Evolutionary conservation across 2,888 invertebrate genomes (phyloP), one percentile per base, ranked within the genome.

Genomic region (Chrysina gloriosa): DNA sequence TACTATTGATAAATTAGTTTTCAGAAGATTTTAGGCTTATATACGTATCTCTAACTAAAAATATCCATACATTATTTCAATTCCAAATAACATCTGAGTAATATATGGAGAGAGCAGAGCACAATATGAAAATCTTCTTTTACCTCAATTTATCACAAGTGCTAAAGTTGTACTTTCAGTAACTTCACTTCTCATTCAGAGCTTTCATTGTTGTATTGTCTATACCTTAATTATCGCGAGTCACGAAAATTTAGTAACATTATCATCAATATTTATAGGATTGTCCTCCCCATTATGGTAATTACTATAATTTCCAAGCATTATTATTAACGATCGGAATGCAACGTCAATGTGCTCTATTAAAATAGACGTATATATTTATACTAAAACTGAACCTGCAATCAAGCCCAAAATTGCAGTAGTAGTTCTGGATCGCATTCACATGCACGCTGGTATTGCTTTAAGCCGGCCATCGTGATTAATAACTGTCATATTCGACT

Each of bases 331-430:
- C 16, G 19, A 45, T 45, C 45, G 31, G 19, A 45, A 45, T 42
- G 5, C 42, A 42, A 42, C 42, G 11, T 42, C 14, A 42, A 1
- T 34, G 11, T 11, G 2, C 11, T 11, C 34, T 7, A 16, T 45
- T 27, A 27, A 27, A 29, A 29, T 14, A 50, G 14, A 6, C 16
- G 29, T 50, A 50, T 6, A 6, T 9, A 29, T 27, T 27, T 16
- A 27, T 27, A 5, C 27, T 29, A 50, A 29, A 50, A 50, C 27
- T 50, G 58, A 71, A 70, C 61, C 66, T 69, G 67, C 70, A 71
- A 73, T 70, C 68, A 70, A 71, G 71, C 69, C 65, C 70, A 69
- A 65, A 68, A 70, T 68, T 69, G 66, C 69, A 66, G 65, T 69
- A 65, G 61, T 70, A 73, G 70, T 71, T 71, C 71, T 65, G 25